Conservation (phyloP, 2,888 invertebrate genomes). For the Thalpophila matura region DNA sequence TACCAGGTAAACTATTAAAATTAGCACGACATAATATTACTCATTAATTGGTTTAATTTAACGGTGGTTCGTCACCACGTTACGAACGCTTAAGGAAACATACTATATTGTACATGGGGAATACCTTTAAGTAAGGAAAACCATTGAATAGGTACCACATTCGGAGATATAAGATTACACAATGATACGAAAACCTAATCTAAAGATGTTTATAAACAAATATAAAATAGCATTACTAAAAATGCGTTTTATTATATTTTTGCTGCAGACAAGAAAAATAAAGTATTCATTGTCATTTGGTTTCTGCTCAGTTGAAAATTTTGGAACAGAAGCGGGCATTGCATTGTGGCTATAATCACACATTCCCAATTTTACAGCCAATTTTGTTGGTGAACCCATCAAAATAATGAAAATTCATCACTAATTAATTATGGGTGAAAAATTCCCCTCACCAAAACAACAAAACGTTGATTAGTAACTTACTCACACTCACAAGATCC, state of each 20-base stretch:
- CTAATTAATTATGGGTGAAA: conserved; percentile 65
- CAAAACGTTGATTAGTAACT: conserved; percentile 83
- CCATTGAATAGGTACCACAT: background rate
- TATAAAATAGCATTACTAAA: too few species aligned
- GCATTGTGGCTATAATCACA: background rate
- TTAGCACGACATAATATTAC: background rate
- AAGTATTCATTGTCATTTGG: background rate
- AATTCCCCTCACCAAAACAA: conserved; percentile 71
- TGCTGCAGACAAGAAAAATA: too few species aligned
- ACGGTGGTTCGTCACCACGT: conserved; percentile 9
- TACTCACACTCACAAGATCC: conserved; percentile 69
- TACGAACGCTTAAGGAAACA: conserved; percentile 42
- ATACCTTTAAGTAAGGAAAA: conserved; percentile 44
- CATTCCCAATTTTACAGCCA: conserved; percentile 29
- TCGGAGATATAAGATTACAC: conserved; percentile 23
- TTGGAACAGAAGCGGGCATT: background rate
- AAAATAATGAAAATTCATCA: conserved; percentile 55
- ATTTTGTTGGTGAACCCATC: conserved; percentile 35
- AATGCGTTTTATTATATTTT: too few species aligned
- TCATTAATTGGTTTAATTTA: conserved; percentile 29
- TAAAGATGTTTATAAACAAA: too few species aligned
- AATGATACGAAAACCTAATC: background rate
- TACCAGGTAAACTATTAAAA: conserved; percentile 17
- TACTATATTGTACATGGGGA: conserved; percentile 31
- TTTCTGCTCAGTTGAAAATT: background rate